Evolutionary conservation across 2,888 invertebrate genomes (phyloP), one percentile per base, ranked within the genome.

Genomic region (Syrphus vitripennis): DNA sequence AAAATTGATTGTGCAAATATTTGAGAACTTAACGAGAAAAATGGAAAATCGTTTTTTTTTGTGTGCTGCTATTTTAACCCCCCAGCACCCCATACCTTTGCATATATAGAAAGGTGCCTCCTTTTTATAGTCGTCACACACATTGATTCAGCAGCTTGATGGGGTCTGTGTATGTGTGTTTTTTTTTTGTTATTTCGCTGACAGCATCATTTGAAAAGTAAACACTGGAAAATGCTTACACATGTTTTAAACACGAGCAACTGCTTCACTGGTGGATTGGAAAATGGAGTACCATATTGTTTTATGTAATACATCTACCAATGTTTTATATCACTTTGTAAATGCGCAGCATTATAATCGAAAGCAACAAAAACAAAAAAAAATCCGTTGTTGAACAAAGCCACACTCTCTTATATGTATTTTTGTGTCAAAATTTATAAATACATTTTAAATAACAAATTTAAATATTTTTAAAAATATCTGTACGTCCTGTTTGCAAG

Each of bases 1-100:
- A 88, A 89, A 89, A 88, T 89, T 89, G 86, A 88, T 88, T 89
- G 89, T 83, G 89, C 87, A 89, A 89, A 89, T 89, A 89, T 89
- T 89, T 89, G 89, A 88, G 88, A 77, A 87, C 89, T 89, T 89
- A 89, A 89, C 89, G 89, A 89, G 89, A 74, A 78, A 82, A 76
- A 71, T 72, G 67, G 57, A 72, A 86, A 86, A 81, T 70, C 72
- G 26, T 69, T 74, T 16, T 71, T 50, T 63, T 45, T 21, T 40
- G 5, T 21, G 4, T 21, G 21, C 34, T 14, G 14, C 14, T 45
- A 24, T 77, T 42, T 61, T 48, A 57, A 71, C 76, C 59, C 53
- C 61, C 34, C 34, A 3, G 3, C 0, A 3, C 9, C 55, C 37
- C 45, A 48, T 19, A 19, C 37, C 21, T 42, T 24, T n/a, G 21